Evolutionary conservation across 2,888 invertebrate genomes (phyloP).

Genomic region (Morpho helenor): DNA sequence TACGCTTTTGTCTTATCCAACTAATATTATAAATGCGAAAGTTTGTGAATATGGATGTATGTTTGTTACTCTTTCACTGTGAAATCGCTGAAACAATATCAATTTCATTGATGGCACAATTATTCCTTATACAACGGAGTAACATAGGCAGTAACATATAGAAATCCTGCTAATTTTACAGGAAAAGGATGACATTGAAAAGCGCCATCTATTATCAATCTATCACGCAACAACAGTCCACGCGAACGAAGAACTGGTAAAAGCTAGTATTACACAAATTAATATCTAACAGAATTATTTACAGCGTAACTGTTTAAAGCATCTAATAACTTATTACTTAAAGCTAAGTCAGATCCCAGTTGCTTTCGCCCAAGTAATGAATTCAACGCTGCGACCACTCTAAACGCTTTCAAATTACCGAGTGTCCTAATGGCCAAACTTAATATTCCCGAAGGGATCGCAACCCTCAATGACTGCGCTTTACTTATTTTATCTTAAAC

Average conservation of each 20-base stretch:
- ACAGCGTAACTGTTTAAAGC: background rate
- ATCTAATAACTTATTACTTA: conserved; percentile 33
- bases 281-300: conserved; percentile 1
- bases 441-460: conserved; percentile 64
- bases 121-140: too few species aligned
- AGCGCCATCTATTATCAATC: too few species aligned
- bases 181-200: too few species aligned
- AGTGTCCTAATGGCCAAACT: conserved; percentile 59
- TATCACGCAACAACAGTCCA: too few species aligned
- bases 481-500: conserved; percentile 31
- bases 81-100: too few species aligned
- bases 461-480: conserved; percentile 29
- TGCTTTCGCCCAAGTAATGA: conserved; percentile 44
- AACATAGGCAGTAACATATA: too few species aligned
- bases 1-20: background rate
- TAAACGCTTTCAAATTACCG: conserved; percentile 63
- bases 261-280: background rate
- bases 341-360: conserved; percentile 39
- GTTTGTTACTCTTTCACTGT: too few species aligned
- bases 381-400: conserved; percentile 48
- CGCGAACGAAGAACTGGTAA: too few species aligned
- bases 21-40: too few species aligned
- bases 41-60: too few species aligned
- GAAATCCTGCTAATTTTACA: too few species aligned
- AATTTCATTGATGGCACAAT: too few species aligned